Evolutionary conservation across 2,113 vertebrate genomes (phyloP).

Genomic region (Cromileptes altivelis): DNA sequence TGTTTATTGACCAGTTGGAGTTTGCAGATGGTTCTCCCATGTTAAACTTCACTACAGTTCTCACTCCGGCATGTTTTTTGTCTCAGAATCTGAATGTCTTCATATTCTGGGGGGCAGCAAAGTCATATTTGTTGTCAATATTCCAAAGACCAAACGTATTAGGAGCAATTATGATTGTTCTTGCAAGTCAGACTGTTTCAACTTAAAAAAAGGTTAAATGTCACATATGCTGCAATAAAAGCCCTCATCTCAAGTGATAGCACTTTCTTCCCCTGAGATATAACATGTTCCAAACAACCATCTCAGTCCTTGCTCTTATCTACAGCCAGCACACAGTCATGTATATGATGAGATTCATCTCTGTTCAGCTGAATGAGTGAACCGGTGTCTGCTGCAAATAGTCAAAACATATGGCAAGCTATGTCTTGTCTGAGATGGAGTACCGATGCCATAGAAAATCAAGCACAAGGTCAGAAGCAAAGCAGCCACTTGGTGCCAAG

Average conservation of each 20-base stretch:
- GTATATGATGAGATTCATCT: not conserved
- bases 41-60: not conserved
- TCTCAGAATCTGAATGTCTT: not conserved
- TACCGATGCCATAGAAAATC: not conserved
- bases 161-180: not conserved
- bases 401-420: constrained; percentile 18
- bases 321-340: constrained; percentile 10
- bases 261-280: not conserved
- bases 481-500: not conserved
- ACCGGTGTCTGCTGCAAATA: constrained; percentile 11
- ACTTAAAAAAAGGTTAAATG: not conserved
- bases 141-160: not conserved
- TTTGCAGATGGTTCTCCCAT: not conserved
- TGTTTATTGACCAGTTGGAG: not conserved
- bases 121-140: not conserved
- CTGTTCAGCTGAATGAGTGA: constrained; percentile 3
- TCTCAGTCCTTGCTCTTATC: constrained; percentile 63
- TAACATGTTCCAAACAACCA: constrained; percentile 35
- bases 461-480: not conserved
- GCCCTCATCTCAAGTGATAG: not conserved
- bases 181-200: not conserved
- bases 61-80: not conserved
- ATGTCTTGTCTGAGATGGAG: constrained; percentile 15
- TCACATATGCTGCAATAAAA: not conserved
- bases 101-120: not conserved